Base-by-base conservation (phyloP, 2,888 invertebrate species). In the Volucella bombylans region DNA sequence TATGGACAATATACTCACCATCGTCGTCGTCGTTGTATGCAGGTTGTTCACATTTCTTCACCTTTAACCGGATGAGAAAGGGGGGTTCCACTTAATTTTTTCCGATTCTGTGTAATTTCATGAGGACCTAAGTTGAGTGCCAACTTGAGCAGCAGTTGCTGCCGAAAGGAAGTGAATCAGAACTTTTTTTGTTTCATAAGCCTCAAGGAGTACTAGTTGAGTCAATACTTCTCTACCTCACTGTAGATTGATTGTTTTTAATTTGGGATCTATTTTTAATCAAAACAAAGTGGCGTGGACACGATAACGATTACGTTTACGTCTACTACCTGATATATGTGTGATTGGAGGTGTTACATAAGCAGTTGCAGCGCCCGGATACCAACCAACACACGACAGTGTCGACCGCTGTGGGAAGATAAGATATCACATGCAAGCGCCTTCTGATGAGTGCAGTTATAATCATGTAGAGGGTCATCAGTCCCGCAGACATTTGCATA, bases 21-120 rank as follows among this genome's bases (percentile, higher is more conserved):
- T 23, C 52, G 14, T 41, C 47, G 31, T 47, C 52, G 14, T 41
- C 47, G 31, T 47, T 31, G 23, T 67, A 72, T 67, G 73, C 72
- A 72, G 72, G 78, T 82, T 79, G 73, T 61, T 79, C 69, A 59
- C 65, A 79, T 83, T 79, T 74, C 64, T 74, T 79, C 79, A 82
- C 78, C 82, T 82, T 82, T 78, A 67, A 71, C 45, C 14, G 54
- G 49, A 61, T 41, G 61, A 68, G 55, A 62, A 83, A 74, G 73
- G 69, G 64, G 79, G 65, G 74, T 73, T 55, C 62, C 39, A 43
- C 45, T 55, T 57, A 23, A 38, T 62, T 57, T 76, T 54, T 43
- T 61, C 18, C 31, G 31, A 31, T 54, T 43, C 23, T 67, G 52
- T 39, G 18, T 80, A 64, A 76, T 80, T 80, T 62, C n/a, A 59